Evolutionary conservation across 2,113 vertebrate species (phyloP).

Genomic region (Camelus dromedarius): DNA sequence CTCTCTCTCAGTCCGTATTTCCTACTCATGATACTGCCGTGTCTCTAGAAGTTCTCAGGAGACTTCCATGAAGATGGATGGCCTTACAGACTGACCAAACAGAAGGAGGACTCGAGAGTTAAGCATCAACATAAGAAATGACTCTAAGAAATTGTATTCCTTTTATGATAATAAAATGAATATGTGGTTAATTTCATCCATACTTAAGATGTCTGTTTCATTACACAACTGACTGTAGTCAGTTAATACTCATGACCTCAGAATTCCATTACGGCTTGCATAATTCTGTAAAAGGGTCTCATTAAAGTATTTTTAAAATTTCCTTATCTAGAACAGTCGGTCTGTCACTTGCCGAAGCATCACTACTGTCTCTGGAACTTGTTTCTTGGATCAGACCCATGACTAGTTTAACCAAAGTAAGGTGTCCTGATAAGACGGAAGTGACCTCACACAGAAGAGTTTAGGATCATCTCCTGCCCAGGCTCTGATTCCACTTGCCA

Average conservation of each 20-base stretch:
- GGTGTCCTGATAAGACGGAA: not conserved
- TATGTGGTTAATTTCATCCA: not conserved
- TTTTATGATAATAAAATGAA: not conserved
- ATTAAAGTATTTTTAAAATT: not conserved
- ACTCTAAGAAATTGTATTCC: not conserved
- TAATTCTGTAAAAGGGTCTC: not conserved
- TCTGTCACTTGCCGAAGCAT: not conserved
- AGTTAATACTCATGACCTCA: not conserved
- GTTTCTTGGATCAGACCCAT: not conserved
- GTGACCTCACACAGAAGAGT: not conserved
- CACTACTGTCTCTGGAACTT: not conserved
- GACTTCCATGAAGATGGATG: not conserved
- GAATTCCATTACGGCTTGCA: not conserved
- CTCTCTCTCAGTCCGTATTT: accelerated
- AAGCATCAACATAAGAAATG: not conserved
- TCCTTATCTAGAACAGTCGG: not conserved
- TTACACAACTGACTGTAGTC: not conserved
- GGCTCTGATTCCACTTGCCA: not conserved
- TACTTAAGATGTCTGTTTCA: not conserved
- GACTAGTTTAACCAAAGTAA: not conserved
- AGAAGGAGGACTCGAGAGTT: not conserved
- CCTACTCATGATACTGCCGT: not conserved
- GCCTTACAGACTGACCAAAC: not conserved
- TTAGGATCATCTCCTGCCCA: not conserved
- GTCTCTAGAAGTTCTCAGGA: not conserved